Evolutionary conservation across 2,797 vertebrate genomes (phyloP).

Genomic region (Microctenopoma lineatum): DNA sequence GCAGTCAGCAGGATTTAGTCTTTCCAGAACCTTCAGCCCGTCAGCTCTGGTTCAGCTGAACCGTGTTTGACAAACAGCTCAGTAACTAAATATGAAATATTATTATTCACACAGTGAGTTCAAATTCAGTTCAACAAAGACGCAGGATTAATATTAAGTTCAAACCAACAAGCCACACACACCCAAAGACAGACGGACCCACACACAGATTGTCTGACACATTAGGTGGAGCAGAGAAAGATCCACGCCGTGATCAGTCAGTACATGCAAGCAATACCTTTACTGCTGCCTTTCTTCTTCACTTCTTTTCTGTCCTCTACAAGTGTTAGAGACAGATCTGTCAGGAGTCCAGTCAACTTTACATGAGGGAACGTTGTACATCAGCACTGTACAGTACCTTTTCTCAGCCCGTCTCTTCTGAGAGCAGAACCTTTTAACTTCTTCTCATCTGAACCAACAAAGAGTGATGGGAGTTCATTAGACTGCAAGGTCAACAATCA

Average conservation of each 20-base stretch:
- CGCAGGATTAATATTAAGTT: too few relatives aligned
- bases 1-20: not conserved
- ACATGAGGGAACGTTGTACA: not conserved
- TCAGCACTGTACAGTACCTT: constrained; percentile 32
- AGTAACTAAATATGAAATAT: not conserved
- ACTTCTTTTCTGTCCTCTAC: constrained; percentile 55
- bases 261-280: not conserved
- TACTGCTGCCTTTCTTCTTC: constrained; percentile 37
- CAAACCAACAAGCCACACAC: not conserved
- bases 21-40: constrained; percentile 12
- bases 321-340: constrained; percentile 10
- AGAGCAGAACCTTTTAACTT: constrained; percentile 26
- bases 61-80: not conserved
- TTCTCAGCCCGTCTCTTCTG: constrained; percentile 34
- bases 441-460: constrained; percentile 54
- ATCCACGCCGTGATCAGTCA: too few relatives aligned
- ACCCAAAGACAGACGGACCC: not conserved
- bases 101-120: not conserved
- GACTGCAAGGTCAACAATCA: too few relatives aligned
- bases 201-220: constrained; percentile 7
- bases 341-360: not conserved
- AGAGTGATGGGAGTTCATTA: constrained; percentile 1
- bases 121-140: not conserved
- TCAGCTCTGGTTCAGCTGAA: constrained; percentile 13
- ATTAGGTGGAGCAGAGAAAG: not conserved